These are phyloP conservation scores for Zapornia atra DNA, from an alignment of 2,113 vertebrate genomes.

Conservation along the genomic window DNA sequence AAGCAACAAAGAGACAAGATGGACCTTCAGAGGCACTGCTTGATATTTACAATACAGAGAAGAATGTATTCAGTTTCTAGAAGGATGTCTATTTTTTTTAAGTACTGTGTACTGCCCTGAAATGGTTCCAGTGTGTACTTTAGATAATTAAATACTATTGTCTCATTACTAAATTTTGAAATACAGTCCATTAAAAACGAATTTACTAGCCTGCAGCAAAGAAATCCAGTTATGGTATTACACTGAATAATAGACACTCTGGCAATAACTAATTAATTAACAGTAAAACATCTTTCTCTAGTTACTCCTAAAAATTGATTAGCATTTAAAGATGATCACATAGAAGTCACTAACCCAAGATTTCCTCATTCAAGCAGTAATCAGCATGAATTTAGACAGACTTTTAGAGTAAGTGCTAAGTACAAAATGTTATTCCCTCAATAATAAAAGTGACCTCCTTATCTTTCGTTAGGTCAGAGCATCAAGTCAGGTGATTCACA, in stretches of 20 bases:
- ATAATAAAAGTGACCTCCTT: background rate
- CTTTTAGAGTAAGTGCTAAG: background rate
- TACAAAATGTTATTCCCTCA: background rate
- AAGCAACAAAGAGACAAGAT: background rate
- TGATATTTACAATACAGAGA: background rate
- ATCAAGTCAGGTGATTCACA: background rate
- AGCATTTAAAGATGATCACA: background rate
- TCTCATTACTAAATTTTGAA: constrained; percentile 24
- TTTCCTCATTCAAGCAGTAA: background rate
- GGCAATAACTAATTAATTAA: constrained; percentile 32
- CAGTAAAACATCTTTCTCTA: background rate
- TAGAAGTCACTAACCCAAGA: background rate
- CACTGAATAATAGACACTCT: background rate
- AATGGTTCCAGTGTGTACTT: background rate
- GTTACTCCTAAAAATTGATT: constrained; percentile 1
- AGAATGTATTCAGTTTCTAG: background rate
- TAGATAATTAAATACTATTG: constrained; percentile 27
- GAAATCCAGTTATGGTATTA: background rate
- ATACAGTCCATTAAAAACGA: constrained; percentile 29
- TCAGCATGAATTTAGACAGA: background rate
- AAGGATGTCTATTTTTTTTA: background rate
- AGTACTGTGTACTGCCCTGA: background rate
- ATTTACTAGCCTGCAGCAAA: background rate
- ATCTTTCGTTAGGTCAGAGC: background rate
- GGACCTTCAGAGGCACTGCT: background rate